Base-by-base conservation (phyloP, 2,888 invertebrate species). In the Drosophila mimetica region DNA sequence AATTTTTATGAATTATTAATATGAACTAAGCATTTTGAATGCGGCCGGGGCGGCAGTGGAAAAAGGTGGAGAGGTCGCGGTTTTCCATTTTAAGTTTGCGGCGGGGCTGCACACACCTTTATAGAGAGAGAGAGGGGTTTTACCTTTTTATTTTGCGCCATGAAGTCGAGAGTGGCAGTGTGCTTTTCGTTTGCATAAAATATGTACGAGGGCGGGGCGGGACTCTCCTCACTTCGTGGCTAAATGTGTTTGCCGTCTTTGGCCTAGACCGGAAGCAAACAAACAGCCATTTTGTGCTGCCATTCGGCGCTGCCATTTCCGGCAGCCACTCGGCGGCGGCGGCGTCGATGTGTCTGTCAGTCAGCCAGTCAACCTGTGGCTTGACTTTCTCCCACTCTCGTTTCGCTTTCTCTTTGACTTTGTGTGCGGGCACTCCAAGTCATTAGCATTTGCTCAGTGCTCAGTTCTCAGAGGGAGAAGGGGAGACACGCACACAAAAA, bases 1-100 rank as follows among this genome's bases (percentile, higher is more conserved):
- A 42, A 86, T 88, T 83, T 82, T 77, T 71, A 79, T 83, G 84
- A 82, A 82, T 79, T 86, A 86, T 82, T 83, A 86, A 79, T 71
- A 65, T 67, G 84, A 88, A 59, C 65, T 70, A 77, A 76, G 72
- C 66, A 76, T 76, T 79, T 54, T 46, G 41, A 66, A 60, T 75
- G 67, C 2, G 61, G 39, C 53, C 53, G n/a, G 44, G 54, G 28
- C 32, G 14, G 20, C 8, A 9, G 51, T 46, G n/a, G 39, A 58
- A 28, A 30, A 28, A 30, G 50, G 22, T 25, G 42, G 25, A 25
- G 16, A 32, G 41, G 20, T 32, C 39, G 70, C 70, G 76, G 70
- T 57, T 71, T 66, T 44, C 58, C 66, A 63, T 79, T 86, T 67
- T 79, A 77, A 74, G 65, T 72, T 67, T 67, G 63, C 20, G 64